phyloP scores from a whole-genome alignment of 2,888 invertebrate species.

The Caenorhabditis virilis region DNA sequence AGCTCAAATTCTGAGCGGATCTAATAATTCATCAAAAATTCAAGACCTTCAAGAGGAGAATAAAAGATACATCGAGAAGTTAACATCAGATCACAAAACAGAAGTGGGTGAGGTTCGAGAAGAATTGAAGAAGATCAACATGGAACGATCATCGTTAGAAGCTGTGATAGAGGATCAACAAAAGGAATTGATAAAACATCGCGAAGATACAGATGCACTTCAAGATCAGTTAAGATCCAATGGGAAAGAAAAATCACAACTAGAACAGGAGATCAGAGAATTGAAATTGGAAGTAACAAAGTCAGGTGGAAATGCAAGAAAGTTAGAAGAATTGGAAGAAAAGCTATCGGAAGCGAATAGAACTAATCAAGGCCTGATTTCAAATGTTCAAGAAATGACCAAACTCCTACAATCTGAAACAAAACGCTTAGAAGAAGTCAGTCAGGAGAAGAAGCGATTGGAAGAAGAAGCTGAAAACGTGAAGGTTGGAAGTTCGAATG shows the following conservation, averaged over 20 bases:
- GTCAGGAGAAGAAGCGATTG: conserved; percentile 26
- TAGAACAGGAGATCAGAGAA: conserved; percentile 3
- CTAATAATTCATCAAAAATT: conserved; percentile 15
- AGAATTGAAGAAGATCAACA: conserved; percentile 25
- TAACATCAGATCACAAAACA: conserved; percentile 10
- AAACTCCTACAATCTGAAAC: conserved; percentile 38
- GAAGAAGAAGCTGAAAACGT: conserved; percentile 25
- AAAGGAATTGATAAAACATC: conserved; percentile 22
- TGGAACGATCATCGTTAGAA: conserved; percentile 26
- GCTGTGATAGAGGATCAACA: conserved; percentile 36
- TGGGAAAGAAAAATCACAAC: not conserved
- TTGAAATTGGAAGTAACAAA: too few relatives aligned
- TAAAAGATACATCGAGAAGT: conserved; percentile 14
- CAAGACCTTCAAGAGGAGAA: conserved; percentile 15
- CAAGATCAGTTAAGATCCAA: conserved; percentile 13
- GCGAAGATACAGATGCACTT: conserved; percentile 10
- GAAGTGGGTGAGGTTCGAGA: conserved; percentile 21
- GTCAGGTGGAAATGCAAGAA: not conserved
- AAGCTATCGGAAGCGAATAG: conserved; percentile 10
- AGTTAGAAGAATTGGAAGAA: conserved; percentile 6
- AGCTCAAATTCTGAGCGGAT: conserved; percentile 19
- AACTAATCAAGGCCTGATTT: conserved; percentile 13
- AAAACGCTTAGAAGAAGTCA: conserved; percentile 38
- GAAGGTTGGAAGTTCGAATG: conserved; percentile 7
- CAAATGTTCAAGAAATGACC: conserved; percentile 21